Evolutionary conservation across 2,113 vertebrate genomes (phyloP), one percentile per base, ranked within the genome.

Genomic region (Microtus montanus): DNA sequence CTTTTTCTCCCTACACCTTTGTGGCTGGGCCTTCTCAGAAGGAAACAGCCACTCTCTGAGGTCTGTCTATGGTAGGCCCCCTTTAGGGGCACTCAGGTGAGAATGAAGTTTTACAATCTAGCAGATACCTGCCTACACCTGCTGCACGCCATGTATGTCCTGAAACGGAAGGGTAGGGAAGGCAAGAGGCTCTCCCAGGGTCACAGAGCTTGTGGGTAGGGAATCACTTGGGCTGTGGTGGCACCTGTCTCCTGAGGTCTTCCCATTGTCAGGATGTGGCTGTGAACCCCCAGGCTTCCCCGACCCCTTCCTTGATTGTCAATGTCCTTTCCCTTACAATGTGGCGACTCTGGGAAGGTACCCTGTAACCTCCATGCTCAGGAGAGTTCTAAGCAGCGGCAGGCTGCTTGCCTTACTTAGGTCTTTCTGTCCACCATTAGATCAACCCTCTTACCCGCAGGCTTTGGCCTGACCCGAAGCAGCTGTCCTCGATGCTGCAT

Each of bases 221-320:
- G 54, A 58, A 58, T 58, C 54, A 58, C 5, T 58, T 44, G 38
- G 87, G 9, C 68, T 41, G 35, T 41, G 35, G 52, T 74, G 52
- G 15, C 52, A 41, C 5, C 52, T 61, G 70, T 10, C 13, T 30
- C 54, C 38, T 12, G 38, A 41, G 52, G 33, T 71, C 84, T 71
- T 68, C 47, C 17, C 3, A 10, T 52, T 14, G 68, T 47, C 61
- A 49, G 52, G 38, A 35, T 79, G 26, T 41, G 17, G 30, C 41
- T 20, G 28, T n/a, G 0, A 1, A 4, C 22, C 58, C 17, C 47
- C 1, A 11, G 77, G 52, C 35, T 73, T 71, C 38, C 49, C 2
- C 0, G 17, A 35, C 14, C 30, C 49, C 24, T 52, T 38, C 49
- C 1, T 5, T 12, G 52, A 0, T 0, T 20, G 20, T 15, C 73